Base-by-base conservation (phyloP, 2,797 vertebrate genomes). In the Cichlasoma orientale region DNA sequence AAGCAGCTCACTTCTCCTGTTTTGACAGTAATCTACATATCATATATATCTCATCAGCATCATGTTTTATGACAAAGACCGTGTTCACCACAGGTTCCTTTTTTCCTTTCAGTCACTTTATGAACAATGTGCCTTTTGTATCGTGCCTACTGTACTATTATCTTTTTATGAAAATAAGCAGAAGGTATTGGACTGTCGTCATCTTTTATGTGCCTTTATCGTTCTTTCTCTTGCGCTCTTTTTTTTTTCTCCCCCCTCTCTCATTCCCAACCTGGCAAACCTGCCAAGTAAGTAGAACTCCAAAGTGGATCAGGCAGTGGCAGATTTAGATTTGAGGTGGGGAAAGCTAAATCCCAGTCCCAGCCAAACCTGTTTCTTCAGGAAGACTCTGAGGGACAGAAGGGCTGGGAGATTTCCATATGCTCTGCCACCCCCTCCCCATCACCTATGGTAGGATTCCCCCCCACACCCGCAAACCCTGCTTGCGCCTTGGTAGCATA, bases 91-190 rank as follows among this genome's bases (percentile, higher is more conserved):
- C 38, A 79, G 79, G 76, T 91, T 88, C 87, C 86, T 87, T 90
- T 91, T 92, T 92, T 82, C 82, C 83, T 81, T 86, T 79, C 76
- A 80, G 78, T 82, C 90, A 80, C 86, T 88, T 88, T 81, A 84
- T 79, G 85, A 93, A 91, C 90, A 92, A 90, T 85, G 90, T 55
- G 78, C 69, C 88, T 89, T 91, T 93, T 93, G 91, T 93, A 72
- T 80, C 52, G 76, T 78, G 29, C 82, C 82, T 79, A 75, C 86
- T 38, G 71, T 63, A 72, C 88, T 74, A 86, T 93, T 92, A 92
- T 94, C 84, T 86, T 86, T 92, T 91, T 89, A 90, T 91, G 90
- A 93, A 93, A 91, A 90, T 91, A 91, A 90, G 90, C 88, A 82
- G 74, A 89, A 75, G 78, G 81, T 68, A 87, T 82, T 78, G 82